Conservation (phyloP, 2,113 vertebrate species). For the Platichthys stellatus region DNA sequence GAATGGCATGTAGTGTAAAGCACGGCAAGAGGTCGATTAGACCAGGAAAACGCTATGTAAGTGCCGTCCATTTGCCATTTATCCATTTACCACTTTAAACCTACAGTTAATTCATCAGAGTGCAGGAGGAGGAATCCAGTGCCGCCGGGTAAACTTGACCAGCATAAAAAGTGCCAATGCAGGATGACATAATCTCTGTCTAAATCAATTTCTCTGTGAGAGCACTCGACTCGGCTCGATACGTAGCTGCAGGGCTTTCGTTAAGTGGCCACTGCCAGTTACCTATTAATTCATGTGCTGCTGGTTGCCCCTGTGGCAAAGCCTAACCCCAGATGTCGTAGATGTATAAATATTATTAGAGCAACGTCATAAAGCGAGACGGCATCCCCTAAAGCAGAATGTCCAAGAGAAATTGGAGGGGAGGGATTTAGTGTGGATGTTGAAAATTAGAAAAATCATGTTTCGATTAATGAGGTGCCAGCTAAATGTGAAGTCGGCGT, state of each 20-base stretch:
- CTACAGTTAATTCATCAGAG: conserved; percentile 23
- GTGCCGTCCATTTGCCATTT: not conserved
- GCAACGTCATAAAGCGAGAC: not conserved
- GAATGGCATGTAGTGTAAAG: not conserved
- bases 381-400: not conserved
- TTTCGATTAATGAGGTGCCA: not conserved
- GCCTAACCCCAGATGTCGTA: conserved; percentile 30
- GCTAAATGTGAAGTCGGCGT: not conserved
- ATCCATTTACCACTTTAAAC: conserved; percentile 26
- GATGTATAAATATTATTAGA: conserved; percentile 17
- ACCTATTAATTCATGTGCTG: conserved; percentile 72
- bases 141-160: conserved; percentile 60
- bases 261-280: conserved; percentile 75
- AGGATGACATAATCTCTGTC: conserved; percentile 75
- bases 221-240: conserved; percentile 75
- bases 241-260: conserved; percentile 72
- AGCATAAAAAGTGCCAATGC: conserved; percentile 36
- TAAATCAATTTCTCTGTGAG: conserved; percentile 76
- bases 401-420: not conserved
- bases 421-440: conserved; percentile 16
- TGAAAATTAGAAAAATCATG: conserved; percentile 3
- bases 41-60: not conserved
- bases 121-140: conserved; percentile 18
- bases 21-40: not conserved
- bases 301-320: conserved; percentile 53